phyloP scores from a whole-genome alignment of 2,888 invertebrate species.

The Halocaridina rubra region DNA sequence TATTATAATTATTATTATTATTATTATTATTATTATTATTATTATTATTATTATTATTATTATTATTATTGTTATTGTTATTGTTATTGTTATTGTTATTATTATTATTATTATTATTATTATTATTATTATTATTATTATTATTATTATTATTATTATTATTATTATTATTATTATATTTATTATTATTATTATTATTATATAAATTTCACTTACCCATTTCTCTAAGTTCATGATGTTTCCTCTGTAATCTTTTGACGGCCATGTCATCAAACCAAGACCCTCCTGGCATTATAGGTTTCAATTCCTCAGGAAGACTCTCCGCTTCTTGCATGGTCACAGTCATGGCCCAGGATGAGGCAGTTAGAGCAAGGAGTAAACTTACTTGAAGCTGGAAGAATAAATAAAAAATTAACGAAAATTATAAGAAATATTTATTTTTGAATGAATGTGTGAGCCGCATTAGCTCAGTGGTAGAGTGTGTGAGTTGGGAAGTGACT shows the following conservation, averaged over 20 bases:
- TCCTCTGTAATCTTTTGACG: not conserved
- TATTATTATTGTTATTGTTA: too few relatives aligned
- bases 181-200: not conserved
- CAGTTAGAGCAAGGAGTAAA: not conserved
- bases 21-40: not conserved
- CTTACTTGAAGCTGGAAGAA: not conserved
- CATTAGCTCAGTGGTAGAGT: too few relatives aligned
- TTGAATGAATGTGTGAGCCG: too few relatives aligned
- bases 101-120: too few relatives aligned
- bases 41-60: too few relatives aligned
- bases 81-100: too few relatives aligned
- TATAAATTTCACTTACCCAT: not conserved
- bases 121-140: too few relatives aligned
- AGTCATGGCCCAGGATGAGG: not conserved
- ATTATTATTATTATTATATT: too few relatives aligned
- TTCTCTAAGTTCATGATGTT: slow-evolving; percentile 17
- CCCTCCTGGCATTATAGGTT: slow-evolving; percentile 29
- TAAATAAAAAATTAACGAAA: too few relatives aligned
- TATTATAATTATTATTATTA: not conserved
- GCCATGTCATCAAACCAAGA: slow-evolving; percentile 49
- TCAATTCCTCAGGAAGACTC: slow-evolving; percentile 20
- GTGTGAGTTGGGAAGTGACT: too few relatives aligned
- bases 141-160: too few relatives aligned
- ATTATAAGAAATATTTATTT: too few relatives aligned
- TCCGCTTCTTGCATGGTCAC: not conserved